Base-by-base conservation (phyloP, 2,113 vertebrate genomes). In the Gadus chalcogrammus region DNA sequence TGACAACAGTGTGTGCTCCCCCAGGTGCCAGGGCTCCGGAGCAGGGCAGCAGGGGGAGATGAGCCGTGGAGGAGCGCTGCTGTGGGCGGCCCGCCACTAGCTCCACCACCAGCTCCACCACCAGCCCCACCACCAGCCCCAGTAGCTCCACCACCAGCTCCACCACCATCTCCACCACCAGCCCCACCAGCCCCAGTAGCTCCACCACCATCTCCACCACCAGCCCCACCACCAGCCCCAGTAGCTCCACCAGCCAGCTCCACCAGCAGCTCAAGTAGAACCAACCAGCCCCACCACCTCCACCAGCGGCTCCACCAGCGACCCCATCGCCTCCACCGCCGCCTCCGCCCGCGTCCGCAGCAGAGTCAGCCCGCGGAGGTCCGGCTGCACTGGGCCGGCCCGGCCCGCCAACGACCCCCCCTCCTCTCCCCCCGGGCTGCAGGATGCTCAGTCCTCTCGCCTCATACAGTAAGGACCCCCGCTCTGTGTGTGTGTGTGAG, bases 371-470 rank as follows among this genome's bases (percentile, higher is more conserved):
- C 31, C 31, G 31, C 4, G 6, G 53, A 4, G 58, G 76, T 71
- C 60, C 87, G 84, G 61, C 84, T 24, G 24, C 24, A 24, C 24
- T 24, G 24, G 24, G 24, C 24, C 31, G 58, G 76, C 72, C 60
- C 87, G 84, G 61, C 84, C 81, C 75, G 80, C 67, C 83, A 83
- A 80, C 86, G 88, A 87, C 76, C 85, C 17, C 79, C 81, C 79
- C 75, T 77, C 79, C 80, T 87, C 82, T 81, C 81, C 67, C 69
- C 80, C 77, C 81, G 77, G 86, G 71, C 85, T 82, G 86, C 90
- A 91, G 90, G 89, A 91, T 91, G 90, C 88, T 89, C 87, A 90
- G 90, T 89, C 85, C 88, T 85, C 83, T 88, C 82, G 81, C 82
- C 84, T 84, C 87, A 74, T 89, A 91, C 88, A 90, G 90, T 91